A percentile compares a stretch with the other conserved stretches of the same genome.
Evolutionary conservation across 2,888 invertebrate genomes (phyloP).

Genomic region (Tinea pellionella): DNA sequence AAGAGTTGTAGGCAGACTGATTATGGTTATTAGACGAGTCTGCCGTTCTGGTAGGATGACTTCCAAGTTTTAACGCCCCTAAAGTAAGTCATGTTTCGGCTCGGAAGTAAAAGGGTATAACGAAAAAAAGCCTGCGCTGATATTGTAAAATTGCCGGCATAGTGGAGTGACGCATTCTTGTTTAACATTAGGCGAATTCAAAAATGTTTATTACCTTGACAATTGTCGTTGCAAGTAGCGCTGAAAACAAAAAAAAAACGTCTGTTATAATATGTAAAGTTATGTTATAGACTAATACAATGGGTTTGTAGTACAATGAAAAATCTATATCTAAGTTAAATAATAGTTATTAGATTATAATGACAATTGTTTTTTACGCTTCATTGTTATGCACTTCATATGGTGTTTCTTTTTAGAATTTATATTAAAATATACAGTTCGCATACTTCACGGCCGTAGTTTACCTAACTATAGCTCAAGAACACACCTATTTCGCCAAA

Average conservation of each 20-base stretch:
- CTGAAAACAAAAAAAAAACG: constrained; percentile 18
- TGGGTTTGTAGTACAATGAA: background rate
- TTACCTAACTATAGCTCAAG: too few relatives aligned
- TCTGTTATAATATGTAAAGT: background rate
- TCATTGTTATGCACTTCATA: background rate
- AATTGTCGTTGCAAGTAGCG: constrained; percentile 18
- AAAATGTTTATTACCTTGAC: constrained; percentile 17
- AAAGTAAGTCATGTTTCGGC: too few relatives aligned
- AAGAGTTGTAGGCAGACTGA: too few relatives aligned
- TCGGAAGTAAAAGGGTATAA: too few relatives aligned
- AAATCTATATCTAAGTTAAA: constrained; percentile 9
- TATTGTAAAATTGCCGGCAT: too few relatives aligned
- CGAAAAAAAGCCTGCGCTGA: too few relatives aligned
- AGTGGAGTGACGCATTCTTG: background rate
- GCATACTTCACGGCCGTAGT: too few relatives aligned
- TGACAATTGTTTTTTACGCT: background rate
- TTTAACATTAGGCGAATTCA: background rate
- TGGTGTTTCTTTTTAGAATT: background rate
- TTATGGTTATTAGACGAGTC: too few relatives aligned
- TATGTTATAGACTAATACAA: background rate
- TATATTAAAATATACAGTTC: too few relatives aligned
- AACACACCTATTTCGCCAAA: too few relatives aligned
- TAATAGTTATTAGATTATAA: constrained; percentile 10
- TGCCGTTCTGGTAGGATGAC: too few relatives aligned
- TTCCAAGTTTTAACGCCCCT: too few relatives aligned